Base-by-base conservation (phyloP, 1,140 invertebrate genomes). In the Ceratosolen fusciceps region DNA sequence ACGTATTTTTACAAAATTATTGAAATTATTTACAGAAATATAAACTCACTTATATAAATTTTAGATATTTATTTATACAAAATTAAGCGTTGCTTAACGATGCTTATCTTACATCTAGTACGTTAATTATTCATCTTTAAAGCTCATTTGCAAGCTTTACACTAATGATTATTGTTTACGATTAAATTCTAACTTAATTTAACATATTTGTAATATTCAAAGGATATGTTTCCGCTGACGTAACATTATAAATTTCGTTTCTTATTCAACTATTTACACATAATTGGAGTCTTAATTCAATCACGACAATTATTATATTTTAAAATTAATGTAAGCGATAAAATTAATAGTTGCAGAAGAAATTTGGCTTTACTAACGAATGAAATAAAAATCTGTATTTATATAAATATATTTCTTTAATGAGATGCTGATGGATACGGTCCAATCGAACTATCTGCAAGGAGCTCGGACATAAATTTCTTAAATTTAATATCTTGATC, bases 401-500 rank as follows among this genome's bases (percentile, higher is more conserved):
- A 75, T 43, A 77, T 54, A 52, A 67, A 67, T 26, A 29, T 3
- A 54, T 54, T 54, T 14, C 2, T 70, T 68, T 29, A 80, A 71
- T 21, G 26, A 37, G 73, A 60, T 60, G 34, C 16, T 21, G 56
- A 10, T 21, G 34, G 21, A 21, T 24, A 74, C 16, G 67, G 60
- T 54, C 74, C 78, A 31, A 74, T 70, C 39, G 71, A 47, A 75
- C 56, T 80, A 39, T 80, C 78, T 37, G 71, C 31, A 56, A 80
- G 73, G 19, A 80, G 73, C 52, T 80, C 78, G 34, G 73, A 87
- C 84, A 90, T 88, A 70, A 89, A 90, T 79, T 89, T 88, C 82
- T 90, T 90, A 56, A 90, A 90, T 79, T 90, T 89, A 0, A 88
- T 82, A 62, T 90, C 88, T 60, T 89, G 84, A 14, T 87, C 84